Evolutionary conservation across 2,888 invertebrate species (phyloP), one percentile per base, ranked within the genome.

Genomic region (Chironomus riparius): DNA sequence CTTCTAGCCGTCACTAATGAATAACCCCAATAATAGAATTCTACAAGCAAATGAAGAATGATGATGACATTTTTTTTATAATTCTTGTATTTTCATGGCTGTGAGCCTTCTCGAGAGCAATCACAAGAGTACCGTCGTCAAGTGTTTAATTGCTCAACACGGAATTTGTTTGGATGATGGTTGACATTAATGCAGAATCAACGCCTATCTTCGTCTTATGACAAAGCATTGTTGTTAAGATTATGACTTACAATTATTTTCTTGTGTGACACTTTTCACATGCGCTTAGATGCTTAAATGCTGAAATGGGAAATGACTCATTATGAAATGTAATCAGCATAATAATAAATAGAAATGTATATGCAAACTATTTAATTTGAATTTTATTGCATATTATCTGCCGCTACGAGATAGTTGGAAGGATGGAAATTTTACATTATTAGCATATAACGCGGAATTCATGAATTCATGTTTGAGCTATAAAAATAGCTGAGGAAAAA

Each of bases 141-240:
- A 61, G 62, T 62, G 72, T 72, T 50, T 72, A 72, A 72, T 72
- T 72, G 72, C 62, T 72, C 21, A 65, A 65, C 65, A 65, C 65
- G 65, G 65, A 65, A 65, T 65, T 56, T 24, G 65, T 24, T 13
- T 65, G 12, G 22, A 21, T 22, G 21, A 65, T 13, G 24, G 21
- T 21, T 65, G 24, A 24, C 24, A 65, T 65, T 65, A 56, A 56
- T 56, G 56, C 56, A 56, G 56, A 56, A 56, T 56, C 10, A 38
- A 38, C 10, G 38, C 38, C 10, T 28, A 24, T 2, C n/a, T 24
- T 24, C 22, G 2, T 24, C 2, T 18, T 18, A 56, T 56, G 56
- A 56, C 56, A 56, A 18, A 56, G 56, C 56, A 56, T 56, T 56
- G 56, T 56, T 38, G 10, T 38, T 38, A 38, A 38, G 38, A 38